Evolutionary conservation across 2,888 invertebrate species (phyloP).

Genomic region (Salticus scenicus): DNA sequence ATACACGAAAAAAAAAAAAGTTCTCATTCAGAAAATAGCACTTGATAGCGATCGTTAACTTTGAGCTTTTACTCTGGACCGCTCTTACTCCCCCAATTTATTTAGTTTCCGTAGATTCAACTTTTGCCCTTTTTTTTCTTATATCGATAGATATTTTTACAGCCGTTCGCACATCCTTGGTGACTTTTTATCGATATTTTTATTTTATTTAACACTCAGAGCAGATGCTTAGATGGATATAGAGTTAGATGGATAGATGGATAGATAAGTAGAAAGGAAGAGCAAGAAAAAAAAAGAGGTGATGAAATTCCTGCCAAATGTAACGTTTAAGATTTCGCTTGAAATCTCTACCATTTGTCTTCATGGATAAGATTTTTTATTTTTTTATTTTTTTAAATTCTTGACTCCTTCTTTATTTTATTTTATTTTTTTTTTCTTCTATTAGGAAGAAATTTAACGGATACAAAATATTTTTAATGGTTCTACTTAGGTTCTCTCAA

Average conservation of each 20-base stretch:
- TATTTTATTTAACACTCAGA: slow-evolving; percentile 42
- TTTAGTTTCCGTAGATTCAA: neutral
- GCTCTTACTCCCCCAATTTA: neutral
- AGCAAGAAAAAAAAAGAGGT: slow-evolving; percentile 21
- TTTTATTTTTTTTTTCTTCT: too few species aligned
- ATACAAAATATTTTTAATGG: too few species aligned
- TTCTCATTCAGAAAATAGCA: slow-evolving; percentile 62
- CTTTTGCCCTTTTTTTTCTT: slow-evolving; percentile 21
- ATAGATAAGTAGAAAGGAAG: slow-evolving; percentile 26
- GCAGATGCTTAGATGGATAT: slow-evolving; percentile 24
- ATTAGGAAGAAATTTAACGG: too few species aligned
- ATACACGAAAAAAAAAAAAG: slow-evolving; percentile 30
- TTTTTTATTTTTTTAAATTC: slow-evolving; percentile 18
- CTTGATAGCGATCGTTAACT: slow-evolving; percentile 55
- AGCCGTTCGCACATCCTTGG: slow-evolving; percentile 7
- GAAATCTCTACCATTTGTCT: slow-evolving; percentile 57
- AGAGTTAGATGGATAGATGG: slow-evolving; percentile 16
- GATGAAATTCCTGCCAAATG: slow-evolving; percentile 24
- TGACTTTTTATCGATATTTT: slow-evolving; percentile 48
- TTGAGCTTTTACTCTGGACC: slow-evolving; percentile 28
- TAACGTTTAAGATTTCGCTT: slow-evolving; percentile 47
- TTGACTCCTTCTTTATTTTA: too few species aligned
- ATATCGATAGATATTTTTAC: slow-evolving; percentile 31
- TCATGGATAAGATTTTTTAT: slow-evolving; percentile 41
- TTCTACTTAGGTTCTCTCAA: too few species aligned